Conservation (phyloP, 1,140 invertebrate genomes). For the Sminthurides bifidus region DNA sequence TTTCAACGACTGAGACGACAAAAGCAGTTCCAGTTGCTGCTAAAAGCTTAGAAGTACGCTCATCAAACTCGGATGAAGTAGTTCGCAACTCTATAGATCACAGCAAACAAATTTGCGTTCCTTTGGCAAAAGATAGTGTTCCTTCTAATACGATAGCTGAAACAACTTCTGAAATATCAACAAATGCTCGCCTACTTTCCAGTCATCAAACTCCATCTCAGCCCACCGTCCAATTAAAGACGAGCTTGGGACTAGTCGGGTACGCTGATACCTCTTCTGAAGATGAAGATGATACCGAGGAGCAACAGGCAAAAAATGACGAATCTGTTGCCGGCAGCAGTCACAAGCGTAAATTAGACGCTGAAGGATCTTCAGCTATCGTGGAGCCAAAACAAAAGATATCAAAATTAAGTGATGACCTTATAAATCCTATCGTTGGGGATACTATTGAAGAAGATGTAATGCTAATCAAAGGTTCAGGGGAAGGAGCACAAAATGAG, state of each 20-base stretch:
- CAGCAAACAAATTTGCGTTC: no score
- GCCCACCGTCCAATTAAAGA: background rate
- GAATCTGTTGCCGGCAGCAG: background rate
- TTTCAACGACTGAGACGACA: no score
- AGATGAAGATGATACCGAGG: slow-evolving; percentile 26
- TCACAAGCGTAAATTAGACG: background rate
- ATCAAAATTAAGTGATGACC: background rate
- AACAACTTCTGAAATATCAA: background rate
- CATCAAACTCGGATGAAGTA: no score
- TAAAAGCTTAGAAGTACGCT: no score
- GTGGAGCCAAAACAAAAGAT: slow-evolving; percentile 8
- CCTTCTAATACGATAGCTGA: no score
- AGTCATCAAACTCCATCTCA: background rate
- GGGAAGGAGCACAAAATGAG: slow-evolving; percentile 55
- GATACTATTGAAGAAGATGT: slow-evolving; percentile 60
- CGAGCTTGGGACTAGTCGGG: slow-evolving; percentile 11
- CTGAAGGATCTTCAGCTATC: no score
- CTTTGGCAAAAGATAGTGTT: no score
- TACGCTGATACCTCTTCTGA: slow-evolving; percentile 27
- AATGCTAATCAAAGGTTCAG: slow-evolving; percentile 57
- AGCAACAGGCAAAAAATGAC: background rate
- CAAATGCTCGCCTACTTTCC: background rate
- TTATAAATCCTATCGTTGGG: slow-evolving; percentile 40
- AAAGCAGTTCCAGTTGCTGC: no score
- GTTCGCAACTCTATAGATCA: no score